Conservation (phyloP, 2,797 vertebrate genomes). For the Heteromormyrus szaboi region DNA sequence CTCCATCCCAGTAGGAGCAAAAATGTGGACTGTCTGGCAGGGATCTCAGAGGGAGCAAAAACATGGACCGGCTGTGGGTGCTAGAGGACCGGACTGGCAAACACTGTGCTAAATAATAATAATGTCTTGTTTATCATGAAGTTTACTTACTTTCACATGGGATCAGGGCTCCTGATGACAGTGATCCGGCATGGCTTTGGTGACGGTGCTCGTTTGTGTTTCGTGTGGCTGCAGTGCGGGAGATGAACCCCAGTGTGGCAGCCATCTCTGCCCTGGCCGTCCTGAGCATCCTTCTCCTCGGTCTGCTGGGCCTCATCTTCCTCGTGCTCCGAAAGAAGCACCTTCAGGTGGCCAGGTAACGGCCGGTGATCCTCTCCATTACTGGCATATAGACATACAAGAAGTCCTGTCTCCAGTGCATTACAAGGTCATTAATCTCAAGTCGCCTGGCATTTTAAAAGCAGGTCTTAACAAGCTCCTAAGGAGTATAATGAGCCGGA, state of each 20-base stretch:
- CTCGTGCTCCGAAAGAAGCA: conserved; percentile 86
- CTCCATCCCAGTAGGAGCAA: neutral
- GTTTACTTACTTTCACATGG: neutral
- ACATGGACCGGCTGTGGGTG: neutral
- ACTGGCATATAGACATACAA: neutral
- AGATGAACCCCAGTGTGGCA: conserved; percentile 87
- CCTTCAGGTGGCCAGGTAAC: conserved; percentile 83
- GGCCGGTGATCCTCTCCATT: neutral
- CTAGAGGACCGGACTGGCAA: neutral
- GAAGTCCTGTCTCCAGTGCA: neutral
- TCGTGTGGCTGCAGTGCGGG: conserved; percentile 64
- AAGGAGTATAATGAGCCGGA: neutral
- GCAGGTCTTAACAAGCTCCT: neutral
- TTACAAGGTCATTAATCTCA: neutral
- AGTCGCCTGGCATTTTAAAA: neutral
- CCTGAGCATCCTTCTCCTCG: conserved; percentile 82
- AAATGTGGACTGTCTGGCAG: neutral
- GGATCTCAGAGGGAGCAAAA: neutral
- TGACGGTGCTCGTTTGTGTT: neutral
- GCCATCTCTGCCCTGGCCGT: conserved; percentile 84
- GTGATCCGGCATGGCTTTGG: neutral
- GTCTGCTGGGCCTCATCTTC: conserved; percentile 79
- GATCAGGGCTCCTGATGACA: neutral
- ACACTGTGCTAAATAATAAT: neutral
- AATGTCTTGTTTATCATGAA: neutral